Conservation (phyloP, 2,888 invertebrate genomes). For the Ypsolopha scabrella region DNA sequence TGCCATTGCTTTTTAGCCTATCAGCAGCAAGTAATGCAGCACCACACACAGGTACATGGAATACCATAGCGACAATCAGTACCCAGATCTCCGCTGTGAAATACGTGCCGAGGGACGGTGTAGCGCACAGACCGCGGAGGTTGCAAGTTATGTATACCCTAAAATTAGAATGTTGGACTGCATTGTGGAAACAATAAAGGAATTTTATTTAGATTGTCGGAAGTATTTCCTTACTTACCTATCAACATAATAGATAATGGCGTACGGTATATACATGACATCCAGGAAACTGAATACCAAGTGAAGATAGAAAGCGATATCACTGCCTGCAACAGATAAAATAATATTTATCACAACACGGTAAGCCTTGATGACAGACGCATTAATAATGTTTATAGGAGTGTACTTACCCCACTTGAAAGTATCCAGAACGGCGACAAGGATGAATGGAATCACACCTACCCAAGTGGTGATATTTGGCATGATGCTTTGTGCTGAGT, state of each 20-base stretch:
- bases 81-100: conserved; percentile 79
- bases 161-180: background rate
- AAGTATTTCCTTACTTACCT: conserved; percentile 35
- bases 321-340: conserved; percentile 64
- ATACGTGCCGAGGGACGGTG: conserved; percentile 75
- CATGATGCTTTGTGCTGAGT: conserved; percentile 84
- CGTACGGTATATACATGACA: conserved; percentile 86
- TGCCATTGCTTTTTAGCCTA: conserved; percentile 73
- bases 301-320: conserved; percentile 78
- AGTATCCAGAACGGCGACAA: conserved; percentile 80
- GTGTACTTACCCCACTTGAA: conserved; percentile 73
- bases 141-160: conserved; percentile 80
- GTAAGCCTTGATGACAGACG: background rate
- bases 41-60: conserved; percentile 78
- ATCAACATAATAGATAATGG: conserved; percentile 84
- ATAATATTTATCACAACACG: too few species aligned
- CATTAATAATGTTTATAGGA: background rate
- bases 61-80: conserved; percentile 73
- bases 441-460: conserved; percentile 80
- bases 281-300: conserved; percentile 78
- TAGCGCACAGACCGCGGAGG: conserved; percentile 75
- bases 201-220: background rate
- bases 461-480: conserved; percentile 81
- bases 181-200: background rate
- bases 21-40: conserved; percentile 75